Evolutionary conservation across 2,888 invertebrate species (phyloP), one percentile per base, ranked within the genome.

Genomic region (Zaprionus obscuricornis): DNA sequence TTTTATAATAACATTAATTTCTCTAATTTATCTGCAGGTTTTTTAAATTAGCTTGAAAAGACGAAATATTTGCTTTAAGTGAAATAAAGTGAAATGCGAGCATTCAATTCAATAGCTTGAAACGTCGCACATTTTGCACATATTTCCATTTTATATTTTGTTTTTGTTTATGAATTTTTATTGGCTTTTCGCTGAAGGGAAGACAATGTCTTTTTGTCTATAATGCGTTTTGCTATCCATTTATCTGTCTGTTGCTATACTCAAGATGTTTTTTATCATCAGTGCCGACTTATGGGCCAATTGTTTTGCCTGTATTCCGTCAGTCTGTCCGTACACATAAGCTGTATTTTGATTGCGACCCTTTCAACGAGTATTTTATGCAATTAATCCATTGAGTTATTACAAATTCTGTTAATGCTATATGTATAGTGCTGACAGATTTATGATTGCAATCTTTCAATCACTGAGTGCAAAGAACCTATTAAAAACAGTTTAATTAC

Each of bases 201-300:
- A 60, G 52, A 62, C 46, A 39, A 68, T 65, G 51, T 65, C 51
- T 68, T 59, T 18, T 16, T 33, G n/a, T 40, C 45, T 65, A 68
- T 68, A 68, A 65, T 52, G 17, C 39, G 45, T 39, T 49, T 65
- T 14, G 40, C 45, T 65, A 59, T 59, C 47, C 42, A 63, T 42
- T 29, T 46, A 36, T 34, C 46, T 58, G 29, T 29, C 31, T 22
- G 59, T 18, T 8, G 29, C n/a, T 29, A n/a, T n/a, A n/a, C 3
- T 39, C 64, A 64, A 64, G 64, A 64, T 64, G 64, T 64, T 49
- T 58, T 59, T 67, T 67, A 60, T 64, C 64, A 64, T 49, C 64
- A 63, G 20, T 60, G 42, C 31, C 31, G 55, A 43, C 65, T 60
- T 65, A 60, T 60, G 60, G 56, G 40, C 26, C 27, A 13, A 22